phyloP scores from a whole-genome alignment of 2,113 vertebrate genomes.

The Myotis lucifugus region DNA sequence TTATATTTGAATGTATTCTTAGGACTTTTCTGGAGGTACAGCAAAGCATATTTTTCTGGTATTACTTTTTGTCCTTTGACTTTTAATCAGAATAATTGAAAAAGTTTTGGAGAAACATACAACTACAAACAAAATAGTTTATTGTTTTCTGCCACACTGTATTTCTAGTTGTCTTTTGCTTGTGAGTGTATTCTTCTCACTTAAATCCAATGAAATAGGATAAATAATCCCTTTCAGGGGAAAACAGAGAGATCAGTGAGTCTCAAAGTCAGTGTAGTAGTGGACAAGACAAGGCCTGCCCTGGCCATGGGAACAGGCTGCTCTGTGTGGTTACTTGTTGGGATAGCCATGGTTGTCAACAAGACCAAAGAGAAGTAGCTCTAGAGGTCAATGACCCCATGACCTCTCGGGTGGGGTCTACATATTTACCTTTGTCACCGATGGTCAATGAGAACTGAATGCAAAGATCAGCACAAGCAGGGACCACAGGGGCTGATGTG shows the following conservation, averaged over 20 bases:
- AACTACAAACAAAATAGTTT: neutral
- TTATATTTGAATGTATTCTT: constrained; percentile 20
- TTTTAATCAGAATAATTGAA: neutral
- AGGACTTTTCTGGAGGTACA: neutral
- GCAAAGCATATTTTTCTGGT: neutral
- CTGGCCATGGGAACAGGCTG: neutral
- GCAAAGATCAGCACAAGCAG: neutral
- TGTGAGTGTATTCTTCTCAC: constrained; percentile 13
- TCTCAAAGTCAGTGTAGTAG: neutral
- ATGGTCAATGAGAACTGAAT: neutral
- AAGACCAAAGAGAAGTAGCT: constrained; percentile 2
- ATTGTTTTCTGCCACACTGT: constrained; percentile 10
- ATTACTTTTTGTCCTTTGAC: constrained; percentile 30
- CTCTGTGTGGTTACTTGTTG: neutral
- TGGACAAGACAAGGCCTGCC: neutral
- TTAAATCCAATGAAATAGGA: neutral
- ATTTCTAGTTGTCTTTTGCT: constrained; percentile 8
- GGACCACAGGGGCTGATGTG: neutral
- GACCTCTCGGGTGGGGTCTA: neutral
- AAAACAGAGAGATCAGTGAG: neutral
- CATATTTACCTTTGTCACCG: neutral
- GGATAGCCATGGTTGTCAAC: neutral
- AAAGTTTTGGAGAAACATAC: constrained; percentile 12
- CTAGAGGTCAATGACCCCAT: neutral
- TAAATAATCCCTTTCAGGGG: neutral